phyloP scores from a whole-genome alignment of 2,888 invertebrate species.

The Labia minor region DNA sequence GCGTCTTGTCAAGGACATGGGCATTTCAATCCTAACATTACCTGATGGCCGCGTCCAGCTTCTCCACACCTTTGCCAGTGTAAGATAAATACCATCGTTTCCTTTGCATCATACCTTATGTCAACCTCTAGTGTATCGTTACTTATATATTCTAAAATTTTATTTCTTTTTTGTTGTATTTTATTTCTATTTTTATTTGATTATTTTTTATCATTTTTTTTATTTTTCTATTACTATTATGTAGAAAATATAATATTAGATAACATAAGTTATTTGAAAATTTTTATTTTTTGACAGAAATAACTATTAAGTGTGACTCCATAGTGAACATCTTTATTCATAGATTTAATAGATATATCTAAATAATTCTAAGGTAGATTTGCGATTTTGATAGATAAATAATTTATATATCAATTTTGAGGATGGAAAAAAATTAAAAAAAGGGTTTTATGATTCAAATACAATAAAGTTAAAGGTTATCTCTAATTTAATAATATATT shows the following conservation, averaged over 20 bases:
- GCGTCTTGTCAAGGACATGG: conserved; percentile 81
- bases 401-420: too few species aligned
- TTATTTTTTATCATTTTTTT: conserved; percentile 18
- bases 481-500: too few species aligned
- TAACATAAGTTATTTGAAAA: too few species aligned
- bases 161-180: not conserved
- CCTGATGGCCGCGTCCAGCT: conserved; percentile 86
- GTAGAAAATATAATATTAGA: not conserved
- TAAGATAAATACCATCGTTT: conserved; percentile 38
- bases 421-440: too few species aligned
- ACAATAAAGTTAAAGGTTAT: too few species aligned
- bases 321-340: too few species aligned
- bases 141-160: not conserved
- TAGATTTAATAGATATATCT: too few species aligned
- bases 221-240: not conserved
- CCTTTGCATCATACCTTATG: not conserved
- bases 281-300: conserved; percentile 17
- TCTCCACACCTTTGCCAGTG: conserved; percentile 77
- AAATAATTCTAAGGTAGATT: too few species aligned
- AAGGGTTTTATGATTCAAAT: too few species aligned
- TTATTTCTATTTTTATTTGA: conserved; percentile 16
- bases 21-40: conserved; percentile 79
- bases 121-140: not conserved
- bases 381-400: too few species aligned
- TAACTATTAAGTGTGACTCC: too few species aligned